Evolutionary conservation across 2,113 vertebrate genomes (phyloP).

Genomic region (Seriola rivoliana): DNA sequence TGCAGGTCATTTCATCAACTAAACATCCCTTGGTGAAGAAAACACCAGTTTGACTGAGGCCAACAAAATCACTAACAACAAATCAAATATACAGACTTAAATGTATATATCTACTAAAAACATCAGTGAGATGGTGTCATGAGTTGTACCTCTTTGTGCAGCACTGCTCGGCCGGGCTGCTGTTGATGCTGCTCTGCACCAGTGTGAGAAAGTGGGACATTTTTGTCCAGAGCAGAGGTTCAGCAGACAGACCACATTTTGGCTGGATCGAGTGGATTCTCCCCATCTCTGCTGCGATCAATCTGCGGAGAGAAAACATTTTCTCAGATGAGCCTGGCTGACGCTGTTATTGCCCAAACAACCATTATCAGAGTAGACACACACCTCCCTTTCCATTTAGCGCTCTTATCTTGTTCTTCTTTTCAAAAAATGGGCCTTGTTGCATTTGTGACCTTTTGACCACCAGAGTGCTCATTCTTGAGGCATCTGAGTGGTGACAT

Average conservation of each 20-base stretch:
- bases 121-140: background rate
- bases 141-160: conserved; percentile 41
- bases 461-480: conserved; percentile 42
- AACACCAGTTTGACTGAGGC: background rate
- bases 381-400: conserved; percentile 72
- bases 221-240: conserved; percentile 82
- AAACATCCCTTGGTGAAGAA: no score
- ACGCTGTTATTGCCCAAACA: conserved; percentile 67
- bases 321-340: conserved; percentile 55
- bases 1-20: no score
- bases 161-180: conserved; percentile 8
- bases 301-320: conserved; percentile 71
- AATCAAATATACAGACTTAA: background rate
- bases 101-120: background rate
- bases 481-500: conserved; percentile 41
- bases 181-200: conserved; percentile 46
- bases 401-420: conserved; percentile 64
- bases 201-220: conserved; percentile 80
- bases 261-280: conserved; percentile 82
- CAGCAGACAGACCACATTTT: conserved; percentile 30
- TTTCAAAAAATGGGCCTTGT: conserved; percentile 40
- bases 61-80: background rate
- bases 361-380: conserved; percentile 61
- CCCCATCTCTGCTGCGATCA: conserved; percentile 83
- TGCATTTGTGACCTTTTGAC: conserved; percentile 66